Base-by-base conservation (phyloP, 2,888 invertebrate genomes). In the Tanypteryx hageni region DNA sequence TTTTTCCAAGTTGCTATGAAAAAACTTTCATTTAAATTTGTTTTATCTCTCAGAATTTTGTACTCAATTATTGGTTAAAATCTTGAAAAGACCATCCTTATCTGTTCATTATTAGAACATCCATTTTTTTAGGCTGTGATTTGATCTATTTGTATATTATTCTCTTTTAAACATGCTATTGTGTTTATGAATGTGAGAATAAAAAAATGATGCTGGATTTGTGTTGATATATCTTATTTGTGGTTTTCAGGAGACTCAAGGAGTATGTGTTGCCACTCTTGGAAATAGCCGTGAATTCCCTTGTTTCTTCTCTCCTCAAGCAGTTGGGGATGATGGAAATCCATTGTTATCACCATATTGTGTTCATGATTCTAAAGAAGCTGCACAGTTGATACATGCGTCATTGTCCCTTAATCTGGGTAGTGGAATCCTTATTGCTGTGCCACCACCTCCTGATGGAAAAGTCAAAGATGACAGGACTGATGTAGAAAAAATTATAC, bases 251-350 rank as follows among this genome's bases (percentile, higher is more conserved):
- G 99, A 99, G 96, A 99, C 99, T 0, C 97, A 98, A 95, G 99
- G 99, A 0, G 99, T 99, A 0, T 98, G 98, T 94, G 99, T 99
- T 0, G 97, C 97, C 64, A 97, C 97, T 0, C 97, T 97, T 93
- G 97, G 98, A 0, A 95, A 96, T 0, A 95, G 95, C 0, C 95
- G 95, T 57, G 96, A 97, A 18, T 99, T 99, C 95, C 99, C 99
- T 0, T 98, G 99, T 81, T 99, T 99, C 95, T 99, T 99, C 95
- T 97, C 98, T 0, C 95, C 96, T 8, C 95, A 96, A 92, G 99
- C 99, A 93, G 97, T 97, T 0, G 96, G 95, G 93, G 89, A 89
- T 89, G 89, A 89, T 68, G 89, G 89, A 16, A 89, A 61, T 44
- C 95, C 95, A 11, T 95, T 95, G 93, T 95, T 95, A 92, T 97